A percentile compares a stretch with the other conserved stretches of the same genome.
Conservation (phyloP, 2,797 vertebrate species). For the Hippocampus kuda region DNA sequence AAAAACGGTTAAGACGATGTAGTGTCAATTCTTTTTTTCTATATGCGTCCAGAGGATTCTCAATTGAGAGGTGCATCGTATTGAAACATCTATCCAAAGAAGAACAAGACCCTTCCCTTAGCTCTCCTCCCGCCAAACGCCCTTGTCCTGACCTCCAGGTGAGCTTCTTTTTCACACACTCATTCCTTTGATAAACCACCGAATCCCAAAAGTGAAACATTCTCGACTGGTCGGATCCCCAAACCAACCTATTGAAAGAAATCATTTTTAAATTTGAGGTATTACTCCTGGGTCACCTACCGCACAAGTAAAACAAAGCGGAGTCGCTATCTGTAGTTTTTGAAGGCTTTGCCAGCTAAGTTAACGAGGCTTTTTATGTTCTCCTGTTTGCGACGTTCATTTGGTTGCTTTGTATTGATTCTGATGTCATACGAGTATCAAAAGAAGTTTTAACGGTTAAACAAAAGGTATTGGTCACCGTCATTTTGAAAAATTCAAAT, state of each 20-base stretch:
- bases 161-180: slow-evolving; percentile 20
- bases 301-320: neutral
- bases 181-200: neutral
- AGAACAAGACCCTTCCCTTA: slow-evolving; percentile 48
- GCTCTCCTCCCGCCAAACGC: slow-evolving; percentile 79
- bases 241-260: neutral
- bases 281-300: neutral
- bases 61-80: slow-evolving; percentile 77
- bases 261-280: neutral
- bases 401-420: neutral
- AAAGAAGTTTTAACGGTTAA: neutral
- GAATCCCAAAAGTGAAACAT: neutral
- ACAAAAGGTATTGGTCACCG: neutral
- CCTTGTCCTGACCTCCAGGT: slow-evolving; percentile 84
- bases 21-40: neutral
- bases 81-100: slow-evolving; percentile 86
- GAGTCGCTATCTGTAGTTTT: neutral
- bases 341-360: neutral
- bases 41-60: slow-evolving; percentile 62
- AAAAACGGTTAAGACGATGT: neutral
- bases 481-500: neutral
- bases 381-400: neutral
- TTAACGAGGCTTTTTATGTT: neutral
- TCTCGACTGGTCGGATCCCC: neutral
- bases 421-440: neutral